phyloP scores from a whole-genome alignment of 2,797 vertebrate genomes.

The Lacerta agilis region DNA sequence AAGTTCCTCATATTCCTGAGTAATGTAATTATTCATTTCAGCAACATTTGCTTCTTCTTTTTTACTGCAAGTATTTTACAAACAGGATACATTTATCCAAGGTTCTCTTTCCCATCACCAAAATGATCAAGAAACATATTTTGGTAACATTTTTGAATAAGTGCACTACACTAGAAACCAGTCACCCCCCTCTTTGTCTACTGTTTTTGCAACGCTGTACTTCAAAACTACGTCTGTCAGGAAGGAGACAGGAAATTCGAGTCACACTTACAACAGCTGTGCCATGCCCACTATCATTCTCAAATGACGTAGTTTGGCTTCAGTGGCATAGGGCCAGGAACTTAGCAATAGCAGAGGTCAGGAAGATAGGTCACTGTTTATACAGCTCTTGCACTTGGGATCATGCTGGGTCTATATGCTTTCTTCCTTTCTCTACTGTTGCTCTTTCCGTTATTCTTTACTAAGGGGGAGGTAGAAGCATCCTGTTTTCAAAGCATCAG shows the following conservation, averaged over 20 bases:
- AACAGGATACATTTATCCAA: constrained; percentile 33
- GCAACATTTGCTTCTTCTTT: constrained; percentile 30
- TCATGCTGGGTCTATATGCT: constrained; percentile 74
- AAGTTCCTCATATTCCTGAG: neutral
- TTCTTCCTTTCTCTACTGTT: constrained; percentile 78
- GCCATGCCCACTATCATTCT: constrained; percentile 79
- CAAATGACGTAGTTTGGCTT: constrained; percentile 80
- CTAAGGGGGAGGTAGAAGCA: constrained; percentile 71
- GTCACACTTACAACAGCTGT: constrained; percentile 86
- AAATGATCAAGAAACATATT: neutral
- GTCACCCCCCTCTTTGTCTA: constrained; percentile 54
- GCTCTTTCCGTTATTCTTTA: constrained; percentile 82
- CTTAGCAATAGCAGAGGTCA: constrained; percentile 77
- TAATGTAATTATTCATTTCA: constrained; percentile 9
- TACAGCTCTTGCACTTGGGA: constrained; percentile 65
- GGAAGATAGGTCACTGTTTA: constrained; percentile 82
- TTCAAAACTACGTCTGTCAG: constrained; percentile 84
- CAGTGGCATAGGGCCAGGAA: constrained; percentile 80
- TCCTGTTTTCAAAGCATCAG: constrained; percentile 85
- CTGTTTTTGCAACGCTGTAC: constrained; percentile 79
- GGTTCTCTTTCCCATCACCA: neutral
- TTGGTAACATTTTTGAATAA: constrained; percentile 43
- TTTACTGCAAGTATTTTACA: neutral
- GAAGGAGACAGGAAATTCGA: constrained; percentile 97
- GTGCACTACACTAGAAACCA: neutral